phyloP scores from a whole-genome alignment of 2,113 vertebrate species.

The Anser cygnoides region DNA sequence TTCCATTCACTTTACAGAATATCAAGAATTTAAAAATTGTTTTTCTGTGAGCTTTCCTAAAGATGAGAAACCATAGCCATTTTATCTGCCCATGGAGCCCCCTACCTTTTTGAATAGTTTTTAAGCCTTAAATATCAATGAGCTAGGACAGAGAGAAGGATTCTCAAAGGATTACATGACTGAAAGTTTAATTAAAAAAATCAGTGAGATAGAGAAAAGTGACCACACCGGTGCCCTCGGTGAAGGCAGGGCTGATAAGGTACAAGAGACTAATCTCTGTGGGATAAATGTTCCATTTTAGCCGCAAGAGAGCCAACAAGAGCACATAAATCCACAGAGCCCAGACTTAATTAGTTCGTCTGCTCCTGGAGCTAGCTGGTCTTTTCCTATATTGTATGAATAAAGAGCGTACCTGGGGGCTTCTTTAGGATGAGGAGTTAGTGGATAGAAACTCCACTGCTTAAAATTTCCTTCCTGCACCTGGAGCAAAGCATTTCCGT shows the following conservation, averaged over 20 bases:
- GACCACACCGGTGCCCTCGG: not conserved
- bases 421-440: not conserved
- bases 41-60: not conserved
- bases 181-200: constrained; percentile 30
- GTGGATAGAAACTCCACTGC: not conserved
- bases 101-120: not conserved
- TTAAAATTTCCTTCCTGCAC: not conserved
- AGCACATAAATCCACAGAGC: not conserved
- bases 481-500: not conserved
- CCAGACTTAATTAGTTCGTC: not conserved
- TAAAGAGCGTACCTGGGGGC: not conserved
- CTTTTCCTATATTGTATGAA: not conserved
- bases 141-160: not conserved
- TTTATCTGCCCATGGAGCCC: not conserved
- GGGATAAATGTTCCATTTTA: not conserved
- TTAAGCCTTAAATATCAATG: not conserved
- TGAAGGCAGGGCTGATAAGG: not conserved
- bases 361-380: not conserved
- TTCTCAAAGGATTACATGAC: not conserved
- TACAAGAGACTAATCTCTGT: not conserved
- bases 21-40: not conserved
- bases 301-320: not conserved
- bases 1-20: not conserved
- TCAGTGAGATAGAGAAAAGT: not conserved
- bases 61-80: not conserved